Evolutionary conservation across 2,113 vertebrate species (phyloP).

Genomic region (Spilogale gracilis): DNA sequence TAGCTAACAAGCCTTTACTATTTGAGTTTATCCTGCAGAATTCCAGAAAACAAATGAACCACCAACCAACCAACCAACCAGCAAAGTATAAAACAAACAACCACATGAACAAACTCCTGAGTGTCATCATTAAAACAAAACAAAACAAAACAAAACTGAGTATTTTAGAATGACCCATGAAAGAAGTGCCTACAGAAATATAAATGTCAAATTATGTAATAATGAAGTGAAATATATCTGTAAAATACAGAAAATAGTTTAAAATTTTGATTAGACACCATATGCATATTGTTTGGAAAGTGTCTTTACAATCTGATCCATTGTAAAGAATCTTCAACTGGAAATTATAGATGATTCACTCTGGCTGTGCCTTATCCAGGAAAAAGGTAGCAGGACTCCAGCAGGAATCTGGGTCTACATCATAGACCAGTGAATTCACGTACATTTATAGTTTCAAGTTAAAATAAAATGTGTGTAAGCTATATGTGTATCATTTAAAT

Average conservation of each 20-base stretch:
- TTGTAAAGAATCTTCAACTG: background rate
- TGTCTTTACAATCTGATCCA: background rate
- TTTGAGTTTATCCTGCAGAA: background rate
- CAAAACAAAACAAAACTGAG: too few species aligned
- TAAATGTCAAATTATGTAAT: background rate
- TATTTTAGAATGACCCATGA: background rate
- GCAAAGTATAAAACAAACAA: background rate
- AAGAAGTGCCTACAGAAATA: background rate
- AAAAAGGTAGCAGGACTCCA: background rate
- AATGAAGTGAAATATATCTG: background rate
- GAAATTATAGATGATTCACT: background rate
- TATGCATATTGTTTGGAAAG: background rate
- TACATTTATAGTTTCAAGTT: background rate
- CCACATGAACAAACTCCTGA: background rate
- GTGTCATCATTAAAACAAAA: background rate
- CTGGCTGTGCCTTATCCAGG: background rate
- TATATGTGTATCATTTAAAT: background rate
- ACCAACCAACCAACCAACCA: background rate
- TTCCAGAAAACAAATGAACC: background rate
- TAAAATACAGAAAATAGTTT: slow-evolving; percentile 31
- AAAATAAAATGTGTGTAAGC: background rate
- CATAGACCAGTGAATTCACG: background rate
- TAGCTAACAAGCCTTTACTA: background rate
- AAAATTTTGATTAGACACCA: background rate
- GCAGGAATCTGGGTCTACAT: background rate